Percentiles rank a stretch among this genome's conserved stretches.
phyloP scores from a whole-genome alignment of 2,113 vertebrate species.

The Leptocoma aspasia region DNA sequence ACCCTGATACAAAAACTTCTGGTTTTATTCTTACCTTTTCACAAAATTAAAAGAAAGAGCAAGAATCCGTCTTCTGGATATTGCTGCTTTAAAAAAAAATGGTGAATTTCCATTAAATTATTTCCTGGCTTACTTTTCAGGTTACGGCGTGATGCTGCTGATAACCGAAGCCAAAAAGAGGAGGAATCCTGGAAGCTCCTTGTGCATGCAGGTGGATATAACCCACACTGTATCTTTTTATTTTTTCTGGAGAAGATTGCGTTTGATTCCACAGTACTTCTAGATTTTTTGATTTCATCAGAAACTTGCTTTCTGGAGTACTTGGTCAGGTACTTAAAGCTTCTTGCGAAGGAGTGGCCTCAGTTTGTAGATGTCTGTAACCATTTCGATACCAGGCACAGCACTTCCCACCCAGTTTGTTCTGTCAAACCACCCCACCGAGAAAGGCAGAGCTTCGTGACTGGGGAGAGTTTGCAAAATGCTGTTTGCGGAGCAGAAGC shows the following conservation, averaged over 20 bases:
- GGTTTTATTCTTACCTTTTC: not conserved
- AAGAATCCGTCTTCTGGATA: not conserved
- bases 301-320: conserved; percentile 97
- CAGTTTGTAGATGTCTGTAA: conserved; percentile 72
- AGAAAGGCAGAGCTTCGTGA: not conserved
- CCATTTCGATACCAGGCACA: conserved; percentile 14
- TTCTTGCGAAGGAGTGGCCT: conserved; percentile 77
- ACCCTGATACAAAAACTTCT: not conserved
- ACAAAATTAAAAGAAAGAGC: not conserved
- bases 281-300: conserved; percentile 93
- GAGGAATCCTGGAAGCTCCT: conserved; percentile 14
- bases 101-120: not conserved
- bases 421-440: not conserved
- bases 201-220: conserved; percentile 72
- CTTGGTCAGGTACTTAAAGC: conserved; percentile 87
- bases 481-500: not conserved
- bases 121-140: conserved; percentile 55
- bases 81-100: not conserved
- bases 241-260: conserved; percentile 81
- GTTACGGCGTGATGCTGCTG: not conserved
- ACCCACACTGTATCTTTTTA: conserved; percentile 91
- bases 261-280: conserved; percentile 86
- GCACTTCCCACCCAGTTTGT: not conserved
- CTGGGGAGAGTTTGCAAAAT: not conserved
- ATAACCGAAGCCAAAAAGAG: not conserved